Percentiles rank a stretch among this genome's conserved stretches.
Conservation (phyloP, 2,888 invertebrate genomes). For the Tetramorium bicarinatum region DNA sequence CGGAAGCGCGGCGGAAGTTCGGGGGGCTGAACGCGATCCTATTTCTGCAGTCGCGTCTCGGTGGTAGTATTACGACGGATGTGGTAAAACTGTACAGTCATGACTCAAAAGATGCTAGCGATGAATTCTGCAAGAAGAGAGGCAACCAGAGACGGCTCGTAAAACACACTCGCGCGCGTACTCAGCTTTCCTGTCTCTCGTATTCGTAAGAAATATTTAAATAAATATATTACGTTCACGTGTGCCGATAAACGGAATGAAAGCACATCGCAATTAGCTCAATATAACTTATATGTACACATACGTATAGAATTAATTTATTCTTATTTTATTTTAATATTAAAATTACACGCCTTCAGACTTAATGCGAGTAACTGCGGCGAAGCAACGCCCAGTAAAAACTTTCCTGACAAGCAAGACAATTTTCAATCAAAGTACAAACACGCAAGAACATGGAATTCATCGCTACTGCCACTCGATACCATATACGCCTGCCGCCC, state of each 20-base stretch:
- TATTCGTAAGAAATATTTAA: constrained; percentile 16
- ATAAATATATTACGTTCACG: background rate
- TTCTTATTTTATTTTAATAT: background rate
- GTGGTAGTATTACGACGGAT: constrained; percentile 50
- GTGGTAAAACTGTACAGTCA: constrained; percentile 32
- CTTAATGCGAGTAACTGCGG: background rate
- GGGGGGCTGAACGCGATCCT: constrained; percentile 49
- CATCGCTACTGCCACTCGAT: background rate
- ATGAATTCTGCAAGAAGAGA: constrained; percentile 15
- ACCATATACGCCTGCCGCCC: background rate
- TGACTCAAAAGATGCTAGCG: constrained; percentile 19
- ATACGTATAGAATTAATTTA: background rate
- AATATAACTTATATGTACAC: background rate
- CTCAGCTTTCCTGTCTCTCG: background rate
- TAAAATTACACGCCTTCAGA: background rate
- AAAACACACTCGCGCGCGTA: background rate
- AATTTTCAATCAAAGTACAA: background rate
- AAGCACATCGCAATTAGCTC: background rate
- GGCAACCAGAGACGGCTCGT: constrained; percentile 8
- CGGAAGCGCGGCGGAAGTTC: constrained; percentile 55
- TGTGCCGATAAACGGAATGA: background rate
- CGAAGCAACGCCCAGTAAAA: background rate
- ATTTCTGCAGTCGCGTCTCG: constrained; percentile 48
- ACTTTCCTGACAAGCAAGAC: background rate
- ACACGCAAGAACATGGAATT: background rate